Percentiles rank a stretch among this genome's conserved stretches.
phyloP scores from a whole-genome alignment of 2,113 vertebrate genomes.

The Chloebia gouldiae region DNA sequence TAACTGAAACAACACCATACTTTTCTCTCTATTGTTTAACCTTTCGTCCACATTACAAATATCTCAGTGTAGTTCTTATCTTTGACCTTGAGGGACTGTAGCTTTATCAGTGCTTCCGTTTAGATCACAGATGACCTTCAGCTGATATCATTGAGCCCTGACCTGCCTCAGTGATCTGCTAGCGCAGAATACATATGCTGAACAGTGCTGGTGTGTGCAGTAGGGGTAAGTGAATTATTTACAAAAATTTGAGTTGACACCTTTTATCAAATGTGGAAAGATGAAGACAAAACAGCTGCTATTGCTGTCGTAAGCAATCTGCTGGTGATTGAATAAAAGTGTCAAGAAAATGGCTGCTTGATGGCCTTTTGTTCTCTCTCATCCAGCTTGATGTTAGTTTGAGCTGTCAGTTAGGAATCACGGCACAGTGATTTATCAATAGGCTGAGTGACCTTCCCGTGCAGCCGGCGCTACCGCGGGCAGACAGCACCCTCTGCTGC shows the following conservation, averaged over 20 bases:
- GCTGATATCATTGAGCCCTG: slow-evolving; percentile 93
- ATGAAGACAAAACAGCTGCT: slow-evolving; percentile 99
- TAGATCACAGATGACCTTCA: slow-evolving; percentile 94
- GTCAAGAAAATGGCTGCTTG: slow-evolving; percentile 99
- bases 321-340: slow-evolving; percentile 99
- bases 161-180: slow-evolving; percentile 93
- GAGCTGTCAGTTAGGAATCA: slow-evolving; percentile 99
- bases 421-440: slow-evolving; percentile 99
- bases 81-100: slow-evolving; percentile 91
- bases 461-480: slow-evolving; percentile 66
- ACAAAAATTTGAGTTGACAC: slow-evolving; percentile 99
- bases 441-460: slow-evolving; percentile 97
- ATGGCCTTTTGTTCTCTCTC: slow-evolving; percentile 99
- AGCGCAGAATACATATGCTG: slow-evolving; percentile 94
- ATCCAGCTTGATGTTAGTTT: slow-evolving; percentile 99
- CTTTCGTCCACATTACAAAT: slow-evolving; percentile 83
- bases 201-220: slow-evolving; percentile 89
- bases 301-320: slow-evolving; percentile 99
- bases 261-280: slow-evolving; percentile 99
- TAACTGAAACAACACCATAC: slow-evolving; percentile 83
- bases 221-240: slow-evolving; percentile 99
- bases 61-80: slow-evolving; percentile 88
- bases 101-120: slow-evolving; percentile 85
- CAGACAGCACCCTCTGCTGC: slow-evolving; percentile 83
- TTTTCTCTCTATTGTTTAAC: slow-evolving; percentile 85